phyloP scores from a whole-genome alignment of 2,888 invertebrate genomes.

The Odiellus spinosus region DNA sequence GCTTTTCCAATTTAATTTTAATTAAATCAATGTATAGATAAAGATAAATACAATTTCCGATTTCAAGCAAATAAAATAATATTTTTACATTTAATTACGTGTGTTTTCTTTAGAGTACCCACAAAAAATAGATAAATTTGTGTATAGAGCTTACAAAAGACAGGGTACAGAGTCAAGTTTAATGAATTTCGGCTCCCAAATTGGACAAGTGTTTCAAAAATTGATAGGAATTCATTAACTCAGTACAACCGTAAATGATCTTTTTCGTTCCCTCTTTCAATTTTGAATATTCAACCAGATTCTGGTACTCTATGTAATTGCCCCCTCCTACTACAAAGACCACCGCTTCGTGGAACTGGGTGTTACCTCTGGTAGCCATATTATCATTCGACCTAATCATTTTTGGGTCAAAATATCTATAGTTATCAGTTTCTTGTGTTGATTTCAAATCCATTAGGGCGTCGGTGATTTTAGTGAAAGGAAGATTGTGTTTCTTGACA shows the following conservation, averaged over 20 bases:
- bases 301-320: slow-evolving; percentile 98
- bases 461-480: slow-evolving; percentile 84
- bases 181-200: no score
- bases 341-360: slow-evolving; percentile 43
- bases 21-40: no score
- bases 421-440: slow-evolving; percentile 64
- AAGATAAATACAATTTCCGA: no score
- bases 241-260: slow-evolving; percentile 88
- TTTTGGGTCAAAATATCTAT: slow-evolving; percentile 89
- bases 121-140: no score
- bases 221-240: slow-evolving; percentile 80
- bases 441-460: slow-evolving; percentile 64
- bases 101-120: no score
- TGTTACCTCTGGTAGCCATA: neutral
- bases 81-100: no score
- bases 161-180: no score
- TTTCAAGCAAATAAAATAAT: no score
- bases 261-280: slow-evolving; percentile 37
- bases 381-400: slow-evolving; percentile 46
- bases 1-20: no score
- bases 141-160: no score
- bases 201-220: slow-evolving; percentile 59
- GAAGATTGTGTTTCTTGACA: slow-evolving; percentile 86
- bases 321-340: slow-evolving; percentile 86
- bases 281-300: slow-evolving; percentile 84